Evolutionary conservation across 2,888 invertebrate genomes (phyloP), one percentile per base, ranked within the genome.

Genomic region (Diaphora mendica): DNA sequence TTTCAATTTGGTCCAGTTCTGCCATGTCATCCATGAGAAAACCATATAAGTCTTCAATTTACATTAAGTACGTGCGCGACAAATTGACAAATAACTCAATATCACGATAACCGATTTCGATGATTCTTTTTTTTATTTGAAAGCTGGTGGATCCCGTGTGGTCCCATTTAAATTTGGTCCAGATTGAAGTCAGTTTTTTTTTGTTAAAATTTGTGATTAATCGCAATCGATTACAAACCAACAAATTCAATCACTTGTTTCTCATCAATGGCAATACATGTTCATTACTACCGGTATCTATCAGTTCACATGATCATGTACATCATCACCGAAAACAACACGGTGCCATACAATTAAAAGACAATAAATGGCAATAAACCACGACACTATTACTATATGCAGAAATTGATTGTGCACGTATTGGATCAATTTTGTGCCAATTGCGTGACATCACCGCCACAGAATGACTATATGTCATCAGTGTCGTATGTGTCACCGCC

Each of bases 361-460:
- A 83, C 83, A 88, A 89, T 89, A 87, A 86, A 87, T 82, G 82
- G 81, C 87, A 90, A 91, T 91, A 77, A 85, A 88, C 81, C 85
- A 87, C 91, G 91, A 91, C 84, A 82, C 78, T 88, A 87, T 87
- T 83, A 77, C 74, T 80, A 83, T 88, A 90, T 91, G 89, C 91
- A 90, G 87, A 87, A 89, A 91, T 91, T 91, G 91, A 90, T 90
- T 82, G 87, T 88, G 87, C 87, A 88, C 77, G 83, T 80, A 86
- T 88, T 86, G 88, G 86, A 91, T 91, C 91, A 89, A 89, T 91
- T 91, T 86, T 83, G 80, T 85, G 83, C 79, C 86, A 84, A 85
- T 88, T 73, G 72, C 33, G 64, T 84, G 84, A 84, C 81, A 83
- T 83, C 84, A 83, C 62, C 81, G 72, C 64, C 13, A 66, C 26